Evolutionary conservation across 2,888 invertebrate genomes (phyloP).

Genomic region (Cremastobaeus sp.): DNA sequence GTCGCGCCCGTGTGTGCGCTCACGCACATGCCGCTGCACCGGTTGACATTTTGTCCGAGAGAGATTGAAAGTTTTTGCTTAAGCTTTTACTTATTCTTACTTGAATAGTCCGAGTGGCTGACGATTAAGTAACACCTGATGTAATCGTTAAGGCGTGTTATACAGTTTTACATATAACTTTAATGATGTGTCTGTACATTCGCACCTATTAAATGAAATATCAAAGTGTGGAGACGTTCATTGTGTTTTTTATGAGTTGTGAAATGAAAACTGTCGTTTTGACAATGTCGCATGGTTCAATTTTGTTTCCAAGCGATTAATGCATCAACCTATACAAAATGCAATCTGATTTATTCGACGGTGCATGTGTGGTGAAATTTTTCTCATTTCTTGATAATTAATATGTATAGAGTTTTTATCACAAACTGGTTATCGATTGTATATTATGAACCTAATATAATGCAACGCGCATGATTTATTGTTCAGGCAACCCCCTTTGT

Average conservation of each 20-base stretch:
- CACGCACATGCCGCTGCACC: constrained; percentile 22
- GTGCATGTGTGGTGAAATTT: no score
- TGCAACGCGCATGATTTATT: neutral
- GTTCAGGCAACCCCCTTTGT: neutral
- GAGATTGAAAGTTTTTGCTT: constrained; percentile 58
- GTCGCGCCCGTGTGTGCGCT: constrained; percentile 1
- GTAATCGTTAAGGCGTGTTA: constrained; percentile 56
- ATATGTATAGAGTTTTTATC: neutral
- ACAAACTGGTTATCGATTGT: neutral
- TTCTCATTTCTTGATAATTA: no score
- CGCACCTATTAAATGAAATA: constrained; percentile 14
- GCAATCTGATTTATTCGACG: no score
- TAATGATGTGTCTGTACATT: constrained; percentile 44
- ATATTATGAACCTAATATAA: neutral
- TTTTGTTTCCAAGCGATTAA: neutral
- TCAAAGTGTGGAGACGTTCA: constrained; percentile 10
- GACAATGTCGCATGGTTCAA: no score
- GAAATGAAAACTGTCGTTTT: constrained; percentile 6
- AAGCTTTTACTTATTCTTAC: constrained; percentile 60
- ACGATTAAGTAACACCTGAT: constrained; percentile 61
- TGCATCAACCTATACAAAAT: no score
- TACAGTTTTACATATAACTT: constrained; percentile 49
- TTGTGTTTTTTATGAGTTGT: constrained; percentile 9
- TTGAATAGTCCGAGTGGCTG: constrained; percentile 45
- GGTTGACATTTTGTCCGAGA: constrained; percentile 57